Evolutionary conservation across 1,140 invertebrate species (phyloP), one percentile per base, ranked within the genome.

Genomic region (Rhopalosiphum padi): DNA sequence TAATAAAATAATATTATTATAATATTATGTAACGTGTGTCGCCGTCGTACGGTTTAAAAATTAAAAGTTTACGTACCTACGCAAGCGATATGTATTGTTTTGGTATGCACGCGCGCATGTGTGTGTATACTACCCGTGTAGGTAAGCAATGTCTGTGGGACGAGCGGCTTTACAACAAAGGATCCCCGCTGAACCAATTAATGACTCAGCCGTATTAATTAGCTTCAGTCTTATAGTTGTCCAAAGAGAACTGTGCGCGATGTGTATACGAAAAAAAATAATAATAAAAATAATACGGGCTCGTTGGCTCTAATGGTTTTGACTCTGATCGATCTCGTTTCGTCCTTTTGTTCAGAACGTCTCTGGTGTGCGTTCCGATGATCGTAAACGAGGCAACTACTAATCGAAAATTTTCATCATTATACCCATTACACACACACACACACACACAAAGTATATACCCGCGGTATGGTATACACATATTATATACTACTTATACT

Each of bases 161-260:
- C 77, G 46, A 51, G n/a, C 91, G 91, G 91, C 46, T 37, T 0
- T 86, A 93, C 82, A 86, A 93, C 91, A 93, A 93, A 93, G 91
- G 46, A 85, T 93, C 48, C 82, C 91, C 91, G 91, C 91, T 86
- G 91, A 93, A 93, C 91, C 91, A 93, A 93, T 93, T 93, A 93
- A 93, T 93, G 91, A 93, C 82, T 93, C 91, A 85, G 91, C 91
- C 91, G 91, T 93, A 93, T 93, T 93, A 93, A 93, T 93, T 93
- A 93, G 91, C 91, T 83, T 85, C 77, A 93, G 91, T 85, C 91
- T 93, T 93, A 83, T 48, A 93, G 68, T 48, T 22, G 48, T 93
- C 90, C 68, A 91, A 91, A 91, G 90, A 91, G 53, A 91, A 91
- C 53, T 77, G n/a, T 91, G 68, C 21, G 18, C 25, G 51, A 55